These are phyloP conservation scores for Pollenia angustigena DNA, from an alignment of 2,888 invertebrate genomes.

Conservation along the genomic window DNA sequence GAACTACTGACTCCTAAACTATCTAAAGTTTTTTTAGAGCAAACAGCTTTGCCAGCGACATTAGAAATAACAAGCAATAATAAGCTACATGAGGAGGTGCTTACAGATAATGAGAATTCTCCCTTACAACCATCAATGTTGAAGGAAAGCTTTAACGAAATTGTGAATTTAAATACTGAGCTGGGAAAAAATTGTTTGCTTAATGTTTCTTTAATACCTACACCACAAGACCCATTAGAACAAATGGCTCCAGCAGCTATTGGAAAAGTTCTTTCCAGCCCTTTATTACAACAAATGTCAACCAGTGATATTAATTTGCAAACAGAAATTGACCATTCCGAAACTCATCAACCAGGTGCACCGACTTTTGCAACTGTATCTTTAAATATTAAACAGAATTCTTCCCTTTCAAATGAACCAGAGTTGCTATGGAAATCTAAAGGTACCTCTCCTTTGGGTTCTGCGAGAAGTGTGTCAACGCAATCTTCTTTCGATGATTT, in stretches of 20 bases:
- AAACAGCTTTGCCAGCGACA: neutral
- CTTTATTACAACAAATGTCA: neutral
- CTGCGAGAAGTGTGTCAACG: slow-evolving; percentile 26
- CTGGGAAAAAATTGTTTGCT: too few relatives aligned
- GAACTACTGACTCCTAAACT: neutral
- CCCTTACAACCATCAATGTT: too few relatives aligned
- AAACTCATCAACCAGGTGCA: too few relatives aligned
- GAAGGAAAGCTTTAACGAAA: too few relatives aligned
- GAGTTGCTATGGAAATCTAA: neutral
- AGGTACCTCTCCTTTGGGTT: slow-evolving; percentile 39
- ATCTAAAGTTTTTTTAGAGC: neutral
- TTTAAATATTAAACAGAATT: neutral
- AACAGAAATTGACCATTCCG: neutral
- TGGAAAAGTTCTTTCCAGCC: neutral
- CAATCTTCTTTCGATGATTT: slow-evolving; percentile 29
- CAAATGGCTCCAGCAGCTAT: neutral
- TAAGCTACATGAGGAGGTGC: neutral
- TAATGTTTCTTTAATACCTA: neutral
- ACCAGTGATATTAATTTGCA: neutral
- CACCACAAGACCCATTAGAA: neutral
- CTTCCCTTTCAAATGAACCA: neutral
- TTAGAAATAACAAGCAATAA: neutral
- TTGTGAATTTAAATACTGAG: too few relatives aligned
- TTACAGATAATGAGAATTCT: neutral
- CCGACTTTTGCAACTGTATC: neutral